These are phyloP conservation scores for Auanema freiburgensis DNA, from an alignment of 2,888 invertebrate species.

Conservation along the genomic window DNA sequence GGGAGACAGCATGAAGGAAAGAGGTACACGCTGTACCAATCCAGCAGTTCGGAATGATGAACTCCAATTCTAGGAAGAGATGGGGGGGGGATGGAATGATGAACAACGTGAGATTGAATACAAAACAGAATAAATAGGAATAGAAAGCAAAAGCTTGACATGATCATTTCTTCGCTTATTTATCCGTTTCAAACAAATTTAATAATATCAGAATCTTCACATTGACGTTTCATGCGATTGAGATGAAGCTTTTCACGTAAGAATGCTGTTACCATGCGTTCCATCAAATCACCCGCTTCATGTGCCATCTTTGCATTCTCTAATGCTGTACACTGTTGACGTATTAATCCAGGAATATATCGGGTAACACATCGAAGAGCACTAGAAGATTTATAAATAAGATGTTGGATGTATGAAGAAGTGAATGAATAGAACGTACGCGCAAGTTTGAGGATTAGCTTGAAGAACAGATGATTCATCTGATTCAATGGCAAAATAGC, in stretches of 20 bases:
- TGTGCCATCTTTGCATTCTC: conserved; percentile 12
- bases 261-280: conserved; percentile 21
- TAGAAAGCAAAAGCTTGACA: too few species aligned
- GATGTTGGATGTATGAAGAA: not conserved
- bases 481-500: conserved; percentile 17
- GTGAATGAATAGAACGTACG: conserved; percentile 8
- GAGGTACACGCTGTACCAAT: too few species aligned
- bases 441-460: conserved; percentile 19
- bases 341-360: conserved; percentile 18
- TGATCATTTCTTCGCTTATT: too few species aligned
- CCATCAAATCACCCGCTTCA: conserved; percentile 20
- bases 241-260: conserved; percentile 17
- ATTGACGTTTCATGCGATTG: conserved; percentile 13
- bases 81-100: too few species aligned
- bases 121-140: too few species aligned
- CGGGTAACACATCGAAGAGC: conserved; percentile 23
- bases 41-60: too few species aligned
- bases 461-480: conserved; percentile 19
- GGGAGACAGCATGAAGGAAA: too few species aligned
- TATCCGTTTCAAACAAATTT: too few species aligned
- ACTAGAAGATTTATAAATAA: not conserved
- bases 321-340: conserved; percentile 18
- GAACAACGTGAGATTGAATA: too few species aligned
- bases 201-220: conserved; percentile 3
- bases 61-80: too few species aligned